Base-by-base conservation (phyloP, 2,113 vertebrate genomes). In the Orientallactaga bullata region DNA sequence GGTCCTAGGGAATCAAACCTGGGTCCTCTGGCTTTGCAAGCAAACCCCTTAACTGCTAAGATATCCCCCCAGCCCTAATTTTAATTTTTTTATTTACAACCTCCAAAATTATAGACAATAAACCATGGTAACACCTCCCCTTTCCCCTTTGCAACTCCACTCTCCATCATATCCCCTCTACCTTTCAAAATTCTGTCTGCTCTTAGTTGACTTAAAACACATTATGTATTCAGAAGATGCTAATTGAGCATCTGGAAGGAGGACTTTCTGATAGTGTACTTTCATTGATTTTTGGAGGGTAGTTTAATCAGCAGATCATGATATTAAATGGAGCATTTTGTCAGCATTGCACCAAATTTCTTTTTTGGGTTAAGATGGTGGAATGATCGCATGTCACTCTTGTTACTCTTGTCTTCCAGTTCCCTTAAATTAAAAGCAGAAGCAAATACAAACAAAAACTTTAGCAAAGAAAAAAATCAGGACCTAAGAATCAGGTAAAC, bases 401-500 rank as follows among this genome's bases (percentile, higher is more conserved):
- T 95, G 16, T n/a, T 92, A 85, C 69, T 95, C 28, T 37, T 18
- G 85, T 15, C 39, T 12, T 91, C 35, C 26, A 82, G 71, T 74
- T 6, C 16, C n/a, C 20, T 93, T 79, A 94, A 72, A 35, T 88
- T n/a, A 79, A 32, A 80, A 89, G 55, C 51, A 71, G n/a, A 85
- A 90, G 39, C 16, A 93, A 78, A 61, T 94, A 58, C 20, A 7
- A 9, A 81, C 87, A 60, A 21, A 26, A 78, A 47, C 55, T 68
- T 80, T 88, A 83, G 47, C 18, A 26, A 78, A 77, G 42, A 85
- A 42, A 55, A 4, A 74, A 83, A 81, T n/a, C 7, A 55, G 1
- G 84, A 95, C 77, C 51, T 72, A 26, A 65, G 83, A 83, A 83
- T 91, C 60, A 76, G 30, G n/a, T 84, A 68, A 94, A 78, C 76